Evolutionary conservation across 2,797 vertebrate genomes (phyloP).

Genomic region (Otolemur crassicaudatus): DNA sequence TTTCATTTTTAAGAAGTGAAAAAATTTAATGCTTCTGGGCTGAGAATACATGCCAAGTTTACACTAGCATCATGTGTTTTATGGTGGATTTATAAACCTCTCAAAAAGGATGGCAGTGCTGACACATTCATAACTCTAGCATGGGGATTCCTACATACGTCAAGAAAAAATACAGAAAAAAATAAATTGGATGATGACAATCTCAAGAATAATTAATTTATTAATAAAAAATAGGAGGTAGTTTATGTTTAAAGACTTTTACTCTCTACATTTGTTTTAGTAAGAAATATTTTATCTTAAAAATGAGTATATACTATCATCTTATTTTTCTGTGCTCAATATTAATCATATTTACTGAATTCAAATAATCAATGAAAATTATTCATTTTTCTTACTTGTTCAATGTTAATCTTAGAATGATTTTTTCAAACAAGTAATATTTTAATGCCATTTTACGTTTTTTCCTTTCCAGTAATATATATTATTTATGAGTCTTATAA

Average conservation of each 20-base stretch:
- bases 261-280: neutral
- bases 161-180: slow-evolving; percentile 52
- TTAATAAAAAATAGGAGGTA: neutral
- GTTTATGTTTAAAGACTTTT: neutral
- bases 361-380: neutral
- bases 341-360: neutral
- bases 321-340: neutral
- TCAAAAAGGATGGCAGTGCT: slow-evolving; percentile 70
- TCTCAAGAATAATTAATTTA: neutral
- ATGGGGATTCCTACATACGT: slow-evolving; percentile 60
- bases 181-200: slow-evolving; percentile 8
- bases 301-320: neutral
- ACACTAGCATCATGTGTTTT: slow-evolving; percentile 43
- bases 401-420: neutral
- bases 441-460: neutral
- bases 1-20: slow-evolving; percentile 67
- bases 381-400: neutral
- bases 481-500: neutral
- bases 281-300: slow-evolving; percentile 48
- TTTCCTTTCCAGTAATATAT: neutral
- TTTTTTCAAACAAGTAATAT: neutral
- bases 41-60: slow-evolving; percentile 62
- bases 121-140: slow-evolving; percentile 30
- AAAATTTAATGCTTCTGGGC: slow-evolving; percentile 37
- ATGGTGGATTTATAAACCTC: slow-evolving; percentile 67